Percentiles rank a stretch among this genome's conserved stretches.
These are phyloP conservation scores for Apodemia mormo DNA, from an alignment of 2,888 invertebrate species.

Conservation along the genomic window DNA sequence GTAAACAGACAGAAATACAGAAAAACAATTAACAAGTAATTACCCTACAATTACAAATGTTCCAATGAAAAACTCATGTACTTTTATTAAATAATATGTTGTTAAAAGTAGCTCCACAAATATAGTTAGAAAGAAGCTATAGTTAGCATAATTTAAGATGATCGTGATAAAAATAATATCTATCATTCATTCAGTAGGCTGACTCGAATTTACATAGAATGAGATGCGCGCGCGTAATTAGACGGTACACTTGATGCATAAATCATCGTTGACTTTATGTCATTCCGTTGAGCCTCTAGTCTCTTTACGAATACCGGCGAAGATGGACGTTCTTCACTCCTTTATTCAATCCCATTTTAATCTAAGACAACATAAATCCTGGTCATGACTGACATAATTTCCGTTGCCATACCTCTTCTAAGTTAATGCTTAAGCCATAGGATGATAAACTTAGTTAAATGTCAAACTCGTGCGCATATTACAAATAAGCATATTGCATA, in stretches of 20 bases:
- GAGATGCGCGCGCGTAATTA: conserved; percentile 65
- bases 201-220: conserved; percentile 67
- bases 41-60: too few relatives aligned
- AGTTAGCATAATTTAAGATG: conserved; percentile 33
- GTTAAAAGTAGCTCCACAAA: conserved; percentile 31
- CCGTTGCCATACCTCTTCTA: conserved; percentile 24
- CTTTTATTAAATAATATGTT: not conserved
- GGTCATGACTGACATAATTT: conserved; percentile 31
- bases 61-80: too few relatives aligned
- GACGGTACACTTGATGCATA: conserved; percentile 57
- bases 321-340: conserved; percentile 38
- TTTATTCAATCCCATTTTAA: conserved; percentile 26
- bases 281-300: conserved; percentile 35
- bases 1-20: too few relatives aligned
- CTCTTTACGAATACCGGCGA: conserved; percentile 39
- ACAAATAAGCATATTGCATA: conserved; percentile 22
- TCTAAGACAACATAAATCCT: conserved; percentile 35
- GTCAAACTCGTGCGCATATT: conserved; percentile 34
- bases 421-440: conserved; percentile 13
- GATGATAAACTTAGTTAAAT: conserved; percentile 28
- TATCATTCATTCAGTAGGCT: conserved; percentile 42
- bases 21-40: too few relatives aligned
- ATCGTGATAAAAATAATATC: conserved; percentile 39
- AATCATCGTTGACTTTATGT: conserved; percentile 61
- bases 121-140: conserved; percentile 26